Evolutionary conservation across 2,113 vertebrate genomes (phyloP), one percentile per base, ranked within the genome.

Genomic region (Mastomys natalensis): DNA sequence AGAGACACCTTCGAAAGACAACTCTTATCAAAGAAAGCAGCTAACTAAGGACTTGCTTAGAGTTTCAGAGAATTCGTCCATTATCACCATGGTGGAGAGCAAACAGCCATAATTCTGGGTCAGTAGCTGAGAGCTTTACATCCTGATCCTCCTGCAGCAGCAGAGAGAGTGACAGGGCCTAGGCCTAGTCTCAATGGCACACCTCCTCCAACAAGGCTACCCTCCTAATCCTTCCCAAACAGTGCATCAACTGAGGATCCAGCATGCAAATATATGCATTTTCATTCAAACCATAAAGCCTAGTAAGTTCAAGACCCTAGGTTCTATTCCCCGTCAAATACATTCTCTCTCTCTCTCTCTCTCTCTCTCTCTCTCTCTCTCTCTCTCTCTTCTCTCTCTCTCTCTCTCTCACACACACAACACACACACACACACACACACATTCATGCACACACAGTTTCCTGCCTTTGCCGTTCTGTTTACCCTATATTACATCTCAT

Each of bases 381-480:
- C 48, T 51, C 48, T 48, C 45, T 48, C 45, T 48, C 45, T n/a
- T 48, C 45, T 48, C 45, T 48, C 45, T 48, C 45, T 48, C 48
- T 48, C 48, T 62, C 53, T 58, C 37, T 40, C 37, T n/a, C 53
- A 60, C 55, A 60, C 40, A 64, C 37, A 62, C 81, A 82, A 62
- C 26, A 85, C 58, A 55, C 17, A 60, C 78, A 55, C 78, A n/a
- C 21, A 81, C 51, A 80, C 53, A 26, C 34, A 62, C 19, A 40
- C 77, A 60, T 37, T 62, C 81, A 84, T 55, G 60, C 55, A 60
- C 81, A 19, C 16, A 24, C 1, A 64, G 3, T 87, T 40, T 74
- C 51, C 74, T 64, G 11, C 22, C 53, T 96, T 96, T 93, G n/a
- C 4, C 43, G 15, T 60, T 92, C 55, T 95, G 86, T 93, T 73